Conservation (phyloP, 1,140 invertebrate species). For the Diorhabda carinulata region DNA sequence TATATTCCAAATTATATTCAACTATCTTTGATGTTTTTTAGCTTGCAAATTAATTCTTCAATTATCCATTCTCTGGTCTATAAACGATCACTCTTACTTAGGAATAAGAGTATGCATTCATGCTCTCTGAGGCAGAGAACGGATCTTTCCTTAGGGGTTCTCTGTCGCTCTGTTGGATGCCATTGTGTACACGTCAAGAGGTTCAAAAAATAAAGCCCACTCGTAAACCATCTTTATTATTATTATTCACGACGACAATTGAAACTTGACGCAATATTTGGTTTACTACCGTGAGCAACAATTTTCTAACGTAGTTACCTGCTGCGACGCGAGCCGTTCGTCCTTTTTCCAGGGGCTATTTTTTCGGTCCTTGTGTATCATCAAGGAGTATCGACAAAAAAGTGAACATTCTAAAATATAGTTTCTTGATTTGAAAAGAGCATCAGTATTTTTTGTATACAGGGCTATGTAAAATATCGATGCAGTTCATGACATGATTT, state of each 20-base stretch:
- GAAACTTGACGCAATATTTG: conserved; percentile 33
- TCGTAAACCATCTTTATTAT: conserved; percentile 32
- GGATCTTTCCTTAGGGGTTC: conserved; percentile 23
- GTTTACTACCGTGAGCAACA: conserved; percentile 22
- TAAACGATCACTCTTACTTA: background rate
- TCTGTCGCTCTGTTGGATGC: conserved; percentile 25
- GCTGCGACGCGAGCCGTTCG: conserved; percentile 6
- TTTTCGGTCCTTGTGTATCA: background rate
- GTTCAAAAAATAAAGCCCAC: conserved; percentile 17
- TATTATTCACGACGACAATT: conserved; percentile 27
- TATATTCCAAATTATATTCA: no score
- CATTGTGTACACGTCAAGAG: conserved; percentile 32
- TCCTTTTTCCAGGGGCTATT: background rate
- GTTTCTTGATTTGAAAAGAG: background rate
- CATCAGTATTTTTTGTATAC: background rate
- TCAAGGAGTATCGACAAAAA: no score
- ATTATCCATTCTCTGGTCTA: background rate
- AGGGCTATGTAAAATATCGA: no score
- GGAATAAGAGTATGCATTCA: background rate
- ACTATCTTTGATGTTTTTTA: background rate
- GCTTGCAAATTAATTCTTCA: background rate
- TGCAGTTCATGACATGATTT: no score
- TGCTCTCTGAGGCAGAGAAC: background rate
- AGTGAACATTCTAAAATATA: background rate
- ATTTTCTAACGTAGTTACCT: conserved; percentile 8